A percentile compares a stretch with the other conserved stretches of the same genome.
phyloP scores from a whole-genome alignment of 2,113 vertebrate species.

The Macquaria ambigua region DNA sequence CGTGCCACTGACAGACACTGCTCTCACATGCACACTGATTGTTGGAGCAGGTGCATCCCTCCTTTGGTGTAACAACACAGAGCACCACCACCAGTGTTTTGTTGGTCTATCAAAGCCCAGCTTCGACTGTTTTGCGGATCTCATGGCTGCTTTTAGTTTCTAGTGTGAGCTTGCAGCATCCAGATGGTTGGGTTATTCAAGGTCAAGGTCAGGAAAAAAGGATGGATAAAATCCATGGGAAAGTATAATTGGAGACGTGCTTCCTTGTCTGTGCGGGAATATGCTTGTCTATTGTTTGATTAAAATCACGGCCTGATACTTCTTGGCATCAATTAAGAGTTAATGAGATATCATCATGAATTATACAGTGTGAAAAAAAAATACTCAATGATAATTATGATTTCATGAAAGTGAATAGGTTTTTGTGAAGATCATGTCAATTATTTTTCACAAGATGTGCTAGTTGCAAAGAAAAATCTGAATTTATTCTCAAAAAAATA shows the following conservation, averaged over 20 bases:
- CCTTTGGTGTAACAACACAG: constrained; percentile 13
- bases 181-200: constrained; percentile 54
- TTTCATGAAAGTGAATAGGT: constrained; percentile 33
- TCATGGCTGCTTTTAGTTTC: background rate
- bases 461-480: background rate
- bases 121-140: background rate
- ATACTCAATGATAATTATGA: constrained; percentile 39
- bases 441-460: background rate
- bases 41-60: constrained; percentile 16
- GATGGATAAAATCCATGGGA: constrained; percentile 32
- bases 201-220: constrained; percentile 43
- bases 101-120: constrained; percentile 16
- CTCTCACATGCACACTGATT: background rate
- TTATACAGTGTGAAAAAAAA: constrained; percentile 50
- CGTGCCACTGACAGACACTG: background rate
- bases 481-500: background rate
- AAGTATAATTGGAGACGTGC: constrained; percentile 46
- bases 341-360: constrained; percentile 55
- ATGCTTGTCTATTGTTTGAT: constrained; percentile 49
- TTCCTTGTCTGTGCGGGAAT: constrained; percentile 34
- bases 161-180: constrained; percentile 17
- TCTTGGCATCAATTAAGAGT: constrained; percentile 47
- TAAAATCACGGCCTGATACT: constrained; percentile 47
- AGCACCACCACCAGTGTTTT: background rate
- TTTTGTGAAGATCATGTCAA: constrained; percentile 15